Base-by-base conservation (phyloP, 2,888 invertebrate genomes). In the Phyto melanocephala region DNA sequence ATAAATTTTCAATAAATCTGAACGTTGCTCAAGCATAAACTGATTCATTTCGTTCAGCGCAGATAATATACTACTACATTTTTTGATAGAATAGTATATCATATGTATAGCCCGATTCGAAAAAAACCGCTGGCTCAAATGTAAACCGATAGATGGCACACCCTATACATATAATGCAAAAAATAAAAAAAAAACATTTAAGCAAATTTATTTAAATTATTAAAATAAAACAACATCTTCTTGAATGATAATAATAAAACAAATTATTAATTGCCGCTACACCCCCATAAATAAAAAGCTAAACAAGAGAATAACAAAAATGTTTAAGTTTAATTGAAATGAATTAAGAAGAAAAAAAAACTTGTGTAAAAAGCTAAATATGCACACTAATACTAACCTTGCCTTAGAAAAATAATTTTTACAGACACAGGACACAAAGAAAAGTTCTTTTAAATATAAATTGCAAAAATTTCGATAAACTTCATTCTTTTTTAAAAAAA, bases 201-300 rank as follows among this genome's bases (percentile, higher is more conserved):
- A 79, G 50, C 40, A 40, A 72, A 72, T 60, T 68, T 77, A 70
- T 62, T 76, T 77, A 70, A 70, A 79, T 79, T 58, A 60, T 45
- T 45, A 24, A 54, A 47, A 15, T 56, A 54, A n/a, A 45, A 70
- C 22, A 63, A 65, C 17, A 72, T 72, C 33, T 72, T 67, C 50
- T 50, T 37, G 20, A 42, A n/a, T n/a, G n/a, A n/a, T n/a, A n/a
- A n/a, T 40, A 20, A 45, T 5, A 5, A 60, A 52, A 42, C 22
- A 62, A 33, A 50, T 72, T 28, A 60, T 80, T 67, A 80, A 80
- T 74, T 80, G 67, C 52, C 60, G 67, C 72, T 62, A 67, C 72
- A 45, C 72, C 72, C 60, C 60, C 79, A 68, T 67, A 54, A 80
- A 78, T 65, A 60, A 58, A 47, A 76, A 60, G 50, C 37, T 54